Base-by-base conservation (phyloP, 2,888 invertebrate genomes). In the Cetonia aurata region DNA sequence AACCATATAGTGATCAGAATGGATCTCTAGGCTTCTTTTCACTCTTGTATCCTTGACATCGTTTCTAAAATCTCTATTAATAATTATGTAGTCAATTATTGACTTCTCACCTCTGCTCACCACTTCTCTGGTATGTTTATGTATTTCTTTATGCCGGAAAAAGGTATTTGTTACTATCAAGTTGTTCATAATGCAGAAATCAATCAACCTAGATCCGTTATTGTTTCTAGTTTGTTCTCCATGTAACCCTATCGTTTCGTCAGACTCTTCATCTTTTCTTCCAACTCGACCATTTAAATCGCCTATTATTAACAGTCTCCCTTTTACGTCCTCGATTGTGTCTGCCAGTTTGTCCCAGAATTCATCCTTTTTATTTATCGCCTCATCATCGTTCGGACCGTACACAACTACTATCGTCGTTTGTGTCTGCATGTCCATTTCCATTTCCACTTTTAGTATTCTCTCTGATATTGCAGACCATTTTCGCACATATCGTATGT, bases 271-370 rank as follows among this genome's bases (percentile, higher is more conserved):
- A 48, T 44, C 56, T 13, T 55, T 56, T 12, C 41, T 57, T 8
- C 70, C 57, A 10, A 67, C 66, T 46, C 70, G 42, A 3, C 17
- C 57, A 31, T 67, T 70, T 25, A 70, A 44, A 37, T 70, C 56
- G 1, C 57, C 66, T 19, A 70, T 31, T 55, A 70, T 67, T 56
- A n/a, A 15, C 56, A 69, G 0, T 37, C 55, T 50, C 6, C 66
- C 70, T 41, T 55, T 44, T 3, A n/a, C n/a, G 15, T 70, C 66
- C 37, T 69, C 69, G 3, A 59, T 52, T 52, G 6, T 25, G 41
- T 46, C 46, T 10, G n/a, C 13, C 1, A 62, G 12, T n/a, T 62
- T 25, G 2, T 69, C 44, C 50, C 60, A 69, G 41, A 69, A 69
- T 52, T 62, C 42, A 31, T 62, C 62, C 25, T 69, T 62, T 4